Evolutionary conservation across 2,797 vertebrate genomes (phyloP).

Genomic region (Crocodylus rhombifer): DNA sequence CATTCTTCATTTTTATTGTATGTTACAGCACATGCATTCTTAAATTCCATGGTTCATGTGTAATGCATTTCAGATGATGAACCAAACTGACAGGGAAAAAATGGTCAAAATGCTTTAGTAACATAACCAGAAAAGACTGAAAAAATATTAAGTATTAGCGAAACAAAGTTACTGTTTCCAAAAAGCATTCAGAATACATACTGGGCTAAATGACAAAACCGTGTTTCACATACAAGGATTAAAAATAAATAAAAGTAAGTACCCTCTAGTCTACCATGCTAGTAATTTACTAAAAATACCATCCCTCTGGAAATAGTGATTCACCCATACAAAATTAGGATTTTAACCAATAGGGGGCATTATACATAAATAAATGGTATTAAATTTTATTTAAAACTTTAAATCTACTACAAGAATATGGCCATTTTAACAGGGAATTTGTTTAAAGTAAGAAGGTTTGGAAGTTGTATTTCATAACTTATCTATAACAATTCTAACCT

Average conservation of each 20-base stretch:
- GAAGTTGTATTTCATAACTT: background rate
- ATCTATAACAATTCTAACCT: background rate
- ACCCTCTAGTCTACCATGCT: conserved; percentile 11
- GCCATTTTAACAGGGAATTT: background rate
- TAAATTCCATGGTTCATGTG: conserved; percentile 36
- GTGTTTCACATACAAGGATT: conserved; percentile 15
- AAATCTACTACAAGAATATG: background rate
- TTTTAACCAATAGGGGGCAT: background rate
- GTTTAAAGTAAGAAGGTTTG: background rate
- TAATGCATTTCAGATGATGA: conserved; percentile 66
- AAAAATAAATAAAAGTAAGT: conserved; percentile 26
- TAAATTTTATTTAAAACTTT: background rate
- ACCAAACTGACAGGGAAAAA: conserved; percentile 54
- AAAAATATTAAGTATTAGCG: conserved; percentile 60
- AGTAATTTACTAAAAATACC: conserved; percentile 25
- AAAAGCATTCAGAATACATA: conserved; percentile 9
- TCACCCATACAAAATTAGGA: background rate
- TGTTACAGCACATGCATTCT: conserved; percentile 9
- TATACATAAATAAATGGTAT: background rate
- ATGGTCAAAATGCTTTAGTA: conserved; percentile 52
- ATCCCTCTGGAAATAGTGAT: background rate
- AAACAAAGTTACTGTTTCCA: conserved; percentile 50
- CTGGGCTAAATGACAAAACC: conserved; percentile 50
- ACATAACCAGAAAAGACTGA: conserved; percentile 50
- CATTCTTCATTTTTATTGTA: conserved; percentile 7